Conservation (phyloP, 92 coral and sea anemone species). For the Desmophyllum pertusum region DNA sequence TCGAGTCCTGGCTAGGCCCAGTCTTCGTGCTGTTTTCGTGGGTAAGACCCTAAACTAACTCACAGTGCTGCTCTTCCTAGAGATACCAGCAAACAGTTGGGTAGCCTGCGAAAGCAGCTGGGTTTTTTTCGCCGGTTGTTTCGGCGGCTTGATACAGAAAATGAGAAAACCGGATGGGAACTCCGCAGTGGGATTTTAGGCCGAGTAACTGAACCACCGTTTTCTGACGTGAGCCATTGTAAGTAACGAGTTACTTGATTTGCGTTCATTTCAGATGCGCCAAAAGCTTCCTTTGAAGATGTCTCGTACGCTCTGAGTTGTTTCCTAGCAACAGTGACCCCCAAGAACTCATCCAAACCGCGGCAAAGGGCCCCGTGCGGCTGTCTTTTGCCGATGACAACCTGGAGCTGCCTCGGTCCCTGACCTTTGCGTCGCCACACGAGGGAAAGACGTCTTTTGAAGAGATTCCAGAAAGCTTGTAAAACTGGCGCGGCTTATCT, state of each 20-base stretch:
- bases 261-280: constrained; percentile 72
- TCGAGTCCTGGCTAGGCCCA: no score
- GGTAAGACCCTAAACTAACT: no score
- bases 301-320: constrained; percentile 88
- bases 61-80: no score
- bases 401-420: constrained; percentile 68
- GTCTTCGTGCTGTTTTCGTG: no score
- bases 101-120: no score
- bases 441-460: constrained; percentile 65
- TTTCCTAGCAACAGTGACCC: constrained; percentile 80
- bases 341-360: constrained; percentile 75
- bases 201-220: no score
- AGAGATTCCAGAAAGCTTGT: constrained; percentile 79
- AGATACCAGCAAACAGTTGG: no score
- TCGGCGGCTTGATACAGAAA: no score
- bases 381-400: constrained; percentile 78
- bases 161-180: no score
- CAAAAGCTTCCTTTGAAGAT: constrained; percentile 88
- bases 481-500: constrained; percentile 92
- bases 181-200: no score
- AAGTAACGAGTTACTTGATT: neutral
- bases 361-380: constrained; percentile 75
- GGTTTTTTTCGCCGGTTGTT: no score
- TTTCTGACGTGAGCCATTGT: no score
- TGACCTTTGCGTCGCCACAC: constrained; percentile 78